Percentiles rank a stretch among this genome's conserved stretches.
Evolutionary conservation across 2,888 invertebrate genomes (phyloP).

Genomic region (Luffia ferchaultella): DNA sequence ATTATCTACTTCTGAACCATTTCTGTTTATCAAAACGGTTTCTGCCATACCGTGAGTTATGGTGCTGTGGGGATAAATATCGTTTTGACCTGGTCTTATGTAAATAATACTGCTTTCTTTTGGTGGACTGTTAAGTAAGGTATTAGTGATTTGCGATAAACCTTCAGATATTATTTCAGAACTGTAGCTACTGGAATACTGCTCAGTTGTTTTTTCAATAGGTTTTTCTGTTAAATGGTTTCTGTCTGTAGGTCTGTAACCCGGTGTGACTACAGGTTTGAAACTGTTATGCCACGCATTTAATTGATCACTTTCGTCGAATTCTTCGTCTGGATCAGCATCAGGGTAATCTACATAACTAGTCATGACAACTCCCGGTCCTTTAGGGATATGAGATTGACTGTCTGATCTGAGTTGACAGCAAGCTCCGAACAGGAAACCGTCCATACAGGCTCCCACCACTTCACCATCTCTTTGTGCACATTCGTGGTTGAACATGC

Average conservation of each 20-base stretch:
- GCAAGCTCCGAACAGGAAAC: slow-evolving; percentile 91
- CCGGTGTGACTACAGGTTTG: slow-evolving; percentile 54
- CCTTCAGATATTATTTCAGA: slow-evolving; percentile 65
- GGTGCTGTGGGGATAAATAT: slow-evolving; percentile 57
- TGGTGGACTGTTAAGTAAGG: slow-evolving; percentile 48
- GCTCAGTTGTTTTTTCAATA: slow-evolving; percentile 3
- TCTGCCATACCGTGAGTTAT: slow-evolving; percentile 70
- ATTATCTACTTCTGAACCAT: slow-evolving; percentile 63
- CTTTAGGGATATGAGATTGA: slow-evolving; percentile 55
- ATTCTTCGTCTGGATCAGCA: slow-evolving; percentile 35
- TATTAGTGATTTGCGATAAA: slow-evolving; percentile 62
- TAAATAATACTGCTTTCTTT: slow-evolving; percentile 44
- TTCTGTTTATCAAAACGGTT: slow-evolving; percentile 66
- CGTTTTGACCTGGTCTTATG: slow-evolving; percentile 35
- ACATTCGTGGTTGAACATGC: slow-evolving; percentile 95
- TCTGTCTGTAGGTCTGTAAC: slow-evolving; percentile 41
- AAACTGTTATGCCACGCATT: slow-evolving; percentile 53
- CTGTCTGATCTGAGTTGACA: slow-evolving; percentile 73
- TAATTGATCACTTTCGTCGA: slow-evolving; percentile 44
- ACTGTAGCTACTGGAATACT: slow-evolving; percentile 24
- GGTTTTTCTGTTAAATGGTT: slow-evolving; percentile 13
- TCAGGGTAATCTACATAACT: slow-evolving; percentile 55
- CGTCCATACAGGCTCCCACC: slow-evolving; percentile 91
- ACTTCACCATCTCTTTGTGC: slow-evolving; percentile 80
- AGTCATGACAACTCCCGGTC: slow-evolving; percentile 56